Evolutionary conservation across 2,113 vertebrate species (phyloP).

Genomic region (Salvelinus sp.): DNA sequence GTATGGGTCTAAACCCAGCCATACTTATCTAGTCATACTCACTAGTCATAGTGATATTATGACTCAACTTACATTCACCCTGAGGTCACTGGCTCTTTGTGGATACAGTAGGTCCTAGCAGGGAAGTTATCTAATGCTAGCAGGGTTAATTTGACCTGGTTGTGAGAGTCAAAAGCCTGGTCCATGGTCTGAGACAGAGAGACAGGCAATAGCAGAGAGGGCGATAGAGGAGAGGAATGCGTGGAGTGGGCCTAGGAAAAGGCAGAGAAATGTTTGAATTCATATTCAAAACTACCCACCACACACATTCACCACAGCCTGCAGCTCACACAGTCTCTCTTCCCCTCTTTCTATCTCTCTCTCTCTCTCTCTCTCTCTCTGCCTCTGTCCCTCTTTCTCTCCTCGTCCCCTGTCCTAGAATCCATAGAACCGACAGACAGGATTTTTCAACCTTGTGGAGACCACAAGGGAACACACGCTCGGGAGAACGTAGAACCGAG

Average conservation of each 20-base stretch:
- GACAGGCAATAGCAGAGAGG: slow-evolving; percentile 5
- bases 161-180: slow-evolving; percentile 11
- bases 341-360: too few relatives aligned
- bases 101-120: background rate
- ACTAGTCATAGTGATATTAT: background rate
- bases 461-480: slow-evolving; percentile 16
- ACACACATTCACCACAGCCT: slow-evolving; percentile 50
- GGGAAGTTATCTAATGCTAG: slow-evolving; percentile 7
- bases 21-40: background rate
- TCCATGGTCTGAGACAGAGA: slow-evolving; percentile 12
- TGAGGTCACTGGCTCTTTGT: background rate
- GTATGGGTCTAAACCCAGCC: too few relatives aligned
- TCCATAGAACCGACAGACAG: slow-evolving; percentile 34
- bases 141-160: slow-evolving; percentile 18
- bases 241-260: slow-evolving; percentile 65
- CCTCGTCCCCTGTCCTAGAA: slow-evolving; percentile 1
- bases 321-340: slow-evolving; percentile 37
- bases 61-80: background rate
- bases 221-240: slow-evolving; percentile 60
- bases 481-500: slow-evolving; percentile 25
- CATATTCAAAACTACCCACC: slow-evolving; percentile 75
- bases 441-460: slow-evolving; percentile 14
- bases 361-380: background rate
- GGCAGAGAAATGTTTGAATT: slow-evolving; percentile 64
- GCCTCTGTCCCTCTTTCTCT: slow-evolving; percentile 39